A percentile compares a stretch with the other conserved stretches of the same genome.
Evolutionary conservation across 2,888 invertebrate genomes (phyloP).

Genomic region (Cephalotes varians): DNA sequence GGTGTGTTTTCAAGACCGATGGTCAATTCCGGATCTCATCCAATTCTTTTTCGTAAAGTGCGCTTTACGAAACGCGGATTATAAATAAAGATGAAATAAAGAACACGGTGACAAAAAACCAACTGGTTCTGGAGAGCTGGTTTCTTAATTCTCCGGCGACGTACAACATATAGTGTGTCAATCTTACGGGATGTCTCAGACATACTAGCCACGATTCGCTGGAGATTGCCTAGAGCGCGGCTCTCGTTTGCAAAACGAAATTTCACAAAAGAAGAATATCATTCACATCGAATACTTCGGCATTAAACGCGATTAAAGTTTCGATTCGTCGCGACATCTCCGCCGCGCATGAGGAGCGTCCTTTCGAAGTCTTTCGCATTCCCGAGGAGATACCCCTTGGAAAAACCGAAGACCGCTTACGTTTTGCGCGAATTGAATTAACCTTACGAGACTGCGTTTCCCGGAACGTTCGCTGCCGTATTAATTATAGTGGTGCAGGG

Average conservation of each 20-base stretch:
- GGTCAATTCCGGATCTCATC: conserved; percentile 68
- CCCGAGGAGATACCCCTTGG: neutral
- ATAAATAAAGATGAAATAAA: conserved; percentile 76
- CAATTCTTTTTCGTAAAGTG: conserved; percentile 69
- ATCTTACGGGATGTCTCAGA: neutral
- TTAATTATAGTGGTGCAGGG: conserved; percentile 78
- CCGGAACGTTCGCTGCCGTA: conserved; percentile 72
- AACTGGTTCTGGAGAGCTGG: neutral
- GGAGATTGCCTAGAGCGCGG: neutral
- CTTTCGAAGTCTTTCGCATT: neutral
- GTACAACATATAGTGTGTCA: neutral
- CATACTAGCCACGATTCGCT: neutral
- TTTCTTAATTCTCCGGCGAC: conserved; percentile 12
- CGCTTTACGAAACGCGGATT: conserved; percentile 58
- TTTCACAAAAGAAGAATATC: neutral
- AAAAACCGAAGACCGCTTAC: conserved; percentile 27
- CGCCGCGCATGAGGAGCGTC: neutral
- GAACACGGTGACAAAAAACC: conserved; percentile 17
- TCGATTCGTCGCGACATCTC: neutral
- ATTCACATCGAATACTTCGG: neutral
- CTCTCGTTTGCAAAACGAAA: neutral
- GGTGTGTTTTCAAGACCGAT: conserved; percentile 66
- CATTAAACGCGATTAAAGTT: neutral
- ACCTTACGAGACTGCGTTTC: conserved; percentile 44
- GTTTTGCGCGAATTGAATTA: conserved; percentile 52